Evolutionary conservation across 2,113 vertebrate species (phyloP), one percentile per base, ranked within the genome.

Genomic region (Etia nguti): DNA sequence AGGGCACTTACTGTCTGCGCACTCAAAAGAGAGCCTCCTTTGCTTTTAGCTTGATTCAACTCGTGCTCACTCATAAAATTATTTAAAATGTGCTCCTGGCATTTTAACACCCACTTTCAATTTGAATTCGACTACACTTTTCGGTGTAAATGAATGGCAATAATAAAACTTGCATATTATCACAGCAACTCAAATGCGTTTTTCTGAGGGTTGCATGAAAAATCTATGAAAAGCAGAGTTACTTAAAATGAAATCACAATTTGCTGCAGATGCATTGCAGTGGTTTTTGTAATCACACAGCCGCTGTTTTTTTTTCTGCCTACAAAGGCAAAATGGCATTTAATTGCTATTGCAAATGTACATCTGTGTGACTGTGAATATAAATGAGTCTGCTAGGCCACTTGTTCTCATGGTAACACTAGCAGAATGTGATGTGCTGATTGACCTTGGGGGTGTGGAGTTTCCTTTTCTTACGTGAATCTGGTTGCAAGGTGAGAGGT

Each of bases 391-490:
- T 88, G 90, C 88, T 5, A 13, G 91, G 90, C 86, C 88, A 91
- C 92, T 92, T 94, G 95, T 96, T 96, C 95, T 95, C 94, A 95
- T 95, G 94, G 95, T 94, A 96, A 96, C 94, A 94, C 92, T 82
- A 93, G 88, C 86, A 87, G 93, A 87, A 93, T 92, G 91, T 91
- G 89, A 93, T 90, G 88, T 79, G 90, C 90, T 91, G 90, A 94
- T 94, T 95, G 93, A 96, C 95, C 95, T 95, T 95, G 94, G 87
- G 81, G 86, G 43, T 89, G 89, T 82, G 70, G 88, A 87, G 79
- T 87, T 91, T 92, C 86, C 87, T 87, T 83, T 81, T 88, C n/a
- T 18, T 13, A 79, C 16, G 70, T 62, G 56, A 80, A 90, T 90
- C 80, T 77, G 56, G 88, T 77, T 70, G 46, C 62, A 68, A 93